phyloP scores from a whole-genome alignment of 2,888 invertebrate genomes.

The Athalia circularis region DNA sequence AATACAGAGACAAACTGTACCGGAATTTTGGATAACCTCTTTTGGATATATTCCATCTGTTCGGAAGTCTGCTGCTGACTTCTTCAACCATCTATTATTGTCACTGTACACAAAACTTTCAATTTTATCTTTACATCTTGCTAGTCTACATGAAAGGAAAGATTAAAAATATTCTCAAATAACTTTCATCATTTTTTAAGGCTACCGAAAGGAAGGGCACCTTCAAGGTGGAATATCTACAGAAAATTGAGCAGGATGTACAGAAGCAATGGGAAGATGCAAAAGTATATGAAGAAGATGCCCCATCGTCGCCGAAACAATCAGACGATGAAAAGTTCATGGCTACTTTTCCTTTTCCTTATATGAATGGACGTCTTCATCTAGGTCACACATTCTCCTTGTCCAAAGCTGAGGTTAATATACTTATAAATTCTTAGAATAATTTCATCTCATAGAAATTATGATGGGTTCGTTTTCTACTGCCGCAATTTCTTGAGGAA shows the following conservation, averaged over 20 bases:
- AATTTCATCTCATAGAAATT: neutral
- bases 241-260: constrained; percentile 90
- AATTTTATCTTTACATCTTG: too few species aligned
- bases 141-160: too few species aligned
- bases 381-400: constrained; percentile 98
- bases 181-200: constrained; percentile 54
- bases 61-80: neutral
- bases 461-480: constrained; percentile 36
- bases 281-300: constrained; percentile 90
- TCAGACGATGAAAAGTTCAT: constrained; percentile 87
- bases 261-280: constrained; percentile 91
- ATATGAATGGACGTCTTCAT: constrained; percentile 99
- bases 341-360: constrained; percentile 97
- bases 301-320: constrained; percentile 79
- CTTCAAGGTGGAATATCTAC: constrained; percentile 95
- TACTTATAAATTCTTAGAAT: neutral
- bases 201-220: constrained; percentile 89
- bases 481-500: neutral
- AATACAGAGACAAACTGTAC: too few species aligned
- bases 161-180: too few species aligned
- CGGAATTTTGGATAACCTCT: constrained; percentile 18
- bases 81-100: neutral
- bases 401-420: constrained; percentile 93
- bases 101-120: too few species aligned
- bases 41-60: constrained; percentile 28